Base-by-base conservation (phyloP, 2,888 invertebrate genomes). In the Lathronympha strigana region DNA sequence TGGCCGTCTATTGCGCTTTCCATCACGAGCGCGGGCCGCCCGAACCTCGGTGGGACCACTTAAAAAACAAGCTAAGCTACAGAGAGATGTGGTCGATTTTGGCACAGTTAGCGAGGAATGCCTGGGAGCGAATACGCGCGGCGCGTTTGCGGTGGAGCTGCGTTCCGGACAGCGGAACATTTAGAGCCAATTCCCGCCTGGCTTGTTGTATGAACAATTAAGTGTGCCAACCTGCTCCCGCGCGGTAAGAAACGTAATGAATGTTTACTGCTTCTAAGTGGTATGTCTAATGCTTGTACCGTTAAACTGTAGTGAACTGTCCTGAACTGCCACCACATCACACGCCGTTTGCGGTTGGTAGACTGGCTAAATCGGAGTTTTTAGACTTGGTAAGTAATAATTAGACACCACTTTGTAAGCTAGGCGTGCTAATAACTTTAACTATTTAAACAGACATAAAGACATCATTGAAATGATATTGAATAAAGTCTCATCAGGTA, bases 141-240 rank as follows among this genome's bases (percentile, higher is more conserved):
- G 81, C 78, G 78, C 82, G 80, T 83, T 86, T 88, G 87, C 73
- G 88, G 86, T 81, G 84, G 80, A 78, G 80, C 83, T 80, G 81
- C 79, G 84, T 80, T 82, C 85, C 84, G 85, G 87, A 85, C 87
- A 84, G 77, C 81, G 81, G 77, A 86, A 83, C 87, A 86, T 88
- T 88, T 89, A 88, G 84, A 88, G 84, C 86, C 85, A 87, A 90
- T 89, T 87, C 90, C 86, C 89, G 73, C 76, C 83, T 87, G 88
- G 86, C 88, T 90, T 90, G 89, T 90, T 89, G 87, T 87, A 89
- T 88, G 89, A 90, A 90, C 90, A 90, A 89, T 91, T 90, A 90
- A 88, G 86, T 84, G 84, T 84, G 80, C 84, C 82, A 84, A 86
- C 86, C 86, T 86, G 81, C 79, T 78, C 81, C 80, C 72, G 76